These are phyloP conservation scores for Rhipidura dahli DNA, from an alignment of 2,113 vertebrate genomes.

Conservation along the genomic window DNA sequence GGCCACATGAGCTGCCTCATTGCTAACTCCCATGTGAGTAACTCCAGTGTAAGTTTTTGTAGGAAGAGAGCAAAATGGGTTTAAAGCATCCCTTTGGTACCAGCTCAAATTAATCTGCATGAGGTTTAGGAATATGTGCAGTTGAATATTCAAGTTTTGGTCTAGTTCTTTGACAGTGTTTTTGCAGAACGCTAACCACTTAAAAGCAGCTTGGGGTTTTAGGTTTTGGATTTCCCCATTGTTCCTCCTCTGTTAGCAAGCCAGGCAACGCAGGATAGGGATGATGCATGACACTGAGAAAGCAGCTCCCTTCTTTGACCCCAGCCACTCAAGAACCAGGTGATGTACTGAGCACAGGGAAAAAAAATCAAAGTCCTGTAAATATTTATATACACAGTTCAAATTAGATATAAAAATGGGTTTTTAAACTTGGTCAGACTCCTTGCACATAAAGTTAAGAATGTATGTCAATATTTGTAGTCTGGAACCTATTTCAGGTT, in stretches of 20 bases:
- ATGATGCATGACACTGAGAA: background rate
- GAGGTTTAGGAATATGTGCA: background rate
- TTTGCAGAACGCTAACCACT: background rate
- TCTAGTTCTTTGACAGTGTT: background rate
- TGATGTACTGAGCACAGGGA: background rate
- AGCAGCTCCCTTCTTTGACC: background rate
- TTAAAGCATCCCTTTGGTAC: background rate
- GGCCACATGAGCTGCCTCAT: background rate
- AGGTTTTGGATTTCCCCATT: background rate
- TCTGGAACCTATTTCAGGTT: background rate
- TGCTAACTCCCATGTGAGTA: background rate
- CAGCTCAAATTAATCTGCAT: background rate
- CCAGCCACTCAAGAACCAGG: background rate
- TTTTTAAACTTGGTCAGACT: background rate
- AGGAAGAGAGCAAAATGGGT: background rate
- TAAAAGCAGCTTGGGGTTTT: slow-evolving; percentile 22
- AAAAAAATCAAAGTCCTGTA: background rate
- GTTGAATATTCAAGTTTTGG: background rate
- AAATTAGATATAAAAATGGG: background rate
- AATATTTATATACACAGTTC: slow-evolving; percentile 1
- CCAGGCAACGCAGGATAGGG: background rate
- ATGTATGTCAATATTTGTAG: background rate
- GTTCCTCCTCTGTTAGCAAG: background rate
- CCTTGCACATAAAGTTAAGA: background rate
- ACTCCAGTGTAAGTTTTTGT: background rate